Evolutionary conservation across 2,113 vertebrate genomes (phyloP).

Genomic region (Megaceryle maxima): DNA sequence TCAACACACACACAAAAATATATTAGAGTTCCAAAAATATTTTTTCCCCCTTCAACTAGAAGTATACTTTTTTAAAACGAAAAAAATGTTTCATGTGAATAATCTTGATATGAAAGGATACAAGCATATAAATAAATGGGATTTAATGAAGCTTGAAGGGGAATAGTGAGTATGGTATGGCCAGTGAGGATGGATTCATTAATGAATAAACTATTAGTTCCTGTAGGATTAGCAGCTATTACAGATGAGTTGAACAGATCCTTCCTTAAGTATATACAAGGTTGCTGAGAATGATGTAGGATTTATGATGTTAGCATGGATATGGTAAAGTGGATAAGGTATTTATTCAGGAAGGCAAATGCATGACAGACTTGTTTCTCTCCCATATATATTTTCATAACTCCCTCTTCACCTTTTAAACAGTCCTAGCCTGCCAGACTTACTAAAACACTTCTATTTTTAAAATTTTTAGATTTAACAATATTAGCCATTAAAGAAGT

Average conservation of each 20-base stretch:
- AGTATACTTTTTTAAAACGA: background rate
- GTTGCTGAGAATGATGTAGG: background rate
- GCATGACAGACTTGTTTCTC: background rate
- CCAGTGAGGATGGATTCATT: background rate
- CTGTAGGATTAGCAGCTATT: background rate
- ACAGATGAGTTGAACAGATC: background rate
- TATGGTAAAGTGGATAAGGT: background rate
- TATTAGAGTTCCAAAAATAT: background rate
- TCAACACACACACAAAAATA: background rate
- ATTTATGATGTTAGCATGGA: background rate
- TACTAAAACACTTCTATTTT: background rate
- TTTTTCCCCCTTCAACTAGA: background rate
- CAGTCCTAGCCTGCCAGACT: background rate
- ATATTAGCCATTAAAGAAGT: background rate
- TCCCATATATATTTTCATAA: background rate
- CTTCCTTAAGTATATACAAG: slow-evolving; percentile 3
- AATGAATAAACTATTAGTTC: background rate
- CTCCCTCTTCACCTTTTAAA: background rate
- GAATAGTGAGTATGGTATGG: background rate
- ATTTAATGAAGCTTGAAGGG: background rate
- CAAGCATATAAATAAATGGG: background rate
- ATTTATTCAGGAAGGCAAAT: background rate
- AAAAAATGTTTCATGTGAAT: background rate
- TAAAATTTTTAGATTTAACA: background rate
- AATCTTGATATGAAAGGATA: background rate